Percentiles rank a stretch among this genome's conserved stretches.
phyloP scores from a whole-genome alignment of 2,113 vertebrate genomes.

The rabbit (Oryctolagus cuniculus) region mOryCun1.1 NC_091433.1:703501-704000 shows the following conservation, averaged over 20 bases:
- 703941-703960: background rate
- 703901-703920: too few species aligned
- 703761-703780: too few species aligned
- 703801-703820: too few species aligned
- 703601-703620: background rate
- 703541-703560: constrained; percentile 88
- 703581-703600: constrained; percentile 84
- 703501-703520: constrained; percentile 83
- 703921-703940: background rate
- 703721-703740: too few species aligned
- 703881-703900: background rate
- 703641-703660: too few species aligned
- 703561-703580: constrained; percentile 88
- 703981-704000: background rate
- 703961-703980: background rate
- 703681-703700: too few species aligned
- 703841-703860: background rate
- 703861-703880: background rate
- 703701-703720: too few species aligned
- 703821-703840: background rate
- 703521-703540: constrained; percentile 89
- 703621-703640: rapidly evolving
- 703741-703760: too few species aligned
- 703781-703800: too few species aligned
- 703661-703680: too few species aligned